Percentiles rank a stretch among this genome's conserved stretches.
Conservation (phyloP, 2,888 invertebrate genomes). For the Antitype chi region DNA sequence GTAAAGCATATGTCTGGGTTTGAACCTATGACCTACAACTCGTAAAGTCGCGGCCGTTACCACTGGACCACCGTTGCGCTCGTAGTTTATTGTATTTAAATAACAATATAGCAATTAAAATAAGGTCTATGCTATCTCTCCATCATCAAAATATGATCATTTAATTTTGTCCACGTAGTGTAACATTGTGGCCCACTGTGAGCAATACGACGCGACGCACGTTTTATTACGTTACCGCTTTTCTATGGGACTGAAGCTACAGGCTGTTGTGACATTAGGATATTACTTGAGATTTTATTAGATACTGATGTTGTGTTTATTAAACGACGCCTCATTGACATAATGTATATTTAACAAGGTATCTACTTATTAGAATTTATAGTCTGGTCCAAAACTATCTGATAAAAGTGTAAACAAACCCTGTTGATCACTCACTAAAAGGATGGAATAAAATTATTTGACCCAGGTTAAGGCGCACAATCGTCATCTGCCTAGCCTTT, state of each 20-base stretch:
- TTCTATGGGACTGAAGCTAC: constrained; percentile 68
- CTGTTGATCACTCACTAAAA: no score
- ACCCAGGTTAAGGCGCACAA: no score
- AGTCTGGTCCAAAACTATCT: neutral
- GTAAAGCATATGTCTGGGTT: no score
- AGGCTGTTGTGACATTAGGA: constrained; percentile 68
- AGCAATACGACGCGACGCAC: constrained; percentile 70
- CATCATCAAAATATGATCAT: neutral
- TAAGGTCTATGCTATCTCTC: neutral
- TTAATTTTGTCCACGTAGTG: constrained; percentile 7
- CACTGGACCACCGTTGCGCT: no score
- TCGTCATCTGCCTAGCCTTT: no score
- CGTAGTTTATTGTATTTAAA: neutral
- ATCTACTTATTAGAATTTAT: neutral
- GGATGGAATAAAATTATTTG: no score
- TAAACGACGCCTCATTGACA: neutral
- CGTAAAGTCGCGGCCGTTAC: no score
- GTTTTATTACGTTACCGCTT: constrained; percentile 82
- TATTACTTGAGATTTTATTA: constrained; percentile 32
- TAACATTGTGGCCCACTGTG: constrained; percentile 29
- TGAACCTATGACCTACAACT: no score
- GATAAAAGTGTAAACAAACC: no score
- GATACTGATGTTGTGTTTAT: constrained; percentile 6
- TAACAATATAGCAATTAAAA: neutral
- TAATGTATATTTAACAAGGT: neutral